Evolutionary conservation across 2,113 vertebrate species (phyloP), one percentile per base, ranked within the genome.

Genomic region (Morone saxatilis): DNA sequence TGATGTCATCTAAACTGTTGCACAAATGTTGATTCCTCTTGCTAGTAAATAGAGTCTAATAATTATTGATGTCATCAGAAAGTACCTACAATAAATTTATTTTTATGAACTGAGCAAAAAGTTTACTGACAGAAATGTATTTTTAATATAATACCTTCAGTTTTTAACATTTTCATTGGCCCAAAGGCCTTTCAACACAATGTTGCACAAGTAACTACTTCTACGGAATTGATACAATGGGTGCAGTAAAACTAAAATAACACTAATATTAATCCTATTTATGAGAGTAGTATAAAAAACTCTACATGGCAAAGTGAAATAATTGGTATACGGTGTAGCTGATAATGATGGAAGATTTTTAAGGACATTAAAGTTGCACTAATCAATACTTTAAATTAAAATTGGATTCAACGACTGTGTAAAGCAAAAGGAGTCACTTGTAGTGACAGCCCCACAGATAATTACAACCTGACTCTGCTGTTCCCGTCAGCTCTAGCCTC

Each of bases 1-100:
- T 84, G 74, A 90, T 38, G 67, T 90, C 86, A 87, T 71, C 69
- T 51, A 6, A 84, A 59, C 20, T 75, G 62, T 72, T 78, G 74
- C 53, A 60, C 76, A 87, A 83, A 53, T 16, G 10, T 38, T 57
- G 38, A 61, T 45, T 76, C 9, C 22, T 67, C n/a, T 31, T 65
- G 13, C 0, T 31, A 36, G 43, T 62, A 75, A 78, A 60, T 51
- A 47, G 0, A 79, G 2, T 45, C 17, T 8, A 71, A 72, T 60
- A 16, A 71, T 67, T n/a, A 76, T 57, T 31, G 8, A 60, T 43
- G 7, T 40, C 12, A 5, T 66, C 63, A 71, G n/a, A 14, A 16
- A 31, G 38, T 41, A 57, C 5, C 1, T 47, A 25, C 2, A 45
- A 10, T 61, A 67, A 13, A 72, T 31, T 6, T 38, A 43, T 45